A percentile compares a stretch with the other conserved stretches of the same genome.
These are phyloP conservation scores for Nesidiocoris tenuis DNA, from an alignment of 2,888 invertebrate genomes.

Conservation along the genomic window DNA sequence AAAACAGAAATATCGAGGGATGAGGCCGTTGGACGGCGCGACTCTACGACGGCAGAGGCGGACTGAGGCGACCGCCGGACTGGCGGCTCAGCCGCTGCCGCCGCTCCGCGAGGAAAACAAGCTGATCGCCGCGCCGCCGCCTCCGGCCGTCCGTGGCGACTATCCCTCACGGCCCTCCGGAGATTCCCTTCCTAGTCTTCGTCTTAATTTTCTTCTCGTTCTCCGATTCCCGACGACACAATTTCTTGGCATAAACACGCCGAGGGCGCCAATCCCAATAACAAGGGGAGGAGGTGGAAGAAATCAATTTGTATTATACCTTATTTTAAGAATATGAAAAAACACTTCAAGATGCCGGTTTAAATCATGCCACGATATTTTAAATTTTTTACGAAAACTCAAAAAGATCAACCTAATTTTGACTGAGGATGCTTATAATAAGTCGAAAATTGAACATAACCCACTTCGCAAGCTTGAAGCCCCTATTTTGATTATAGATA, in stretches of 20 bases:
- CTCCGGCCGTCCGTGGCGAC: background rate
- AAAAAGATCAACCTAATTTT: too few species aligned
- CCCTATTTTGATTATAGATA: too few species aligned
- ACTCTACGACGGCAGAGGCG: background rate
- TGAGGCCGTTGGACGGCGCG: background rate
- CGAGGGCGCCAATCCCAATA: too few species aligned
- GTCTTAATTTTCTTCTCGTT: background rate
- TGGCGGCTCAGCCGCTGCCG: background rate
- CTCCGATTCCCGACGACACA: background rate
- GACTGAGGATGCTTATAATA: too few species aligned
- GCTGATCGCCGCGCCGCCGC: background rate
- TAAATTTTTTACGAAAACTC: too few species aligned
- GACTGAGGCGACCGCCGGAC: slow-evolving; percentile 15
- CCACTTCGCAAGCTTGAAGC: too few species aligned
- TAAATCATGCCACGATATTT: too few species aligned
- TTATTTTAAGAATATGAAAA: too few species aligned
- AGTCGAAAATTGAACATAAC: too few species aligned
- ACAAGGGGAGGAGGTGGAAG: too few species aligned
- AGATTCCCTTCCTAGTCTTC: background rate
- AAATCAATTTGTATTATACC: too few species aligned
- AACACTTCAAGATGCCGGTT: too few species aligned
- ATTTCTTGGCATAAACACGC: background rate
- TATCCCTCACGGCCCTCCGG: background rate
- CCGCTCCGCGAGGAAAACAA: background rate
- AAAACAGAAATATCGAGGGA: background rate